Conservation (phyloP, 64 coral and sea anemone species). For the Cladopsammia gracilis region DNA sequence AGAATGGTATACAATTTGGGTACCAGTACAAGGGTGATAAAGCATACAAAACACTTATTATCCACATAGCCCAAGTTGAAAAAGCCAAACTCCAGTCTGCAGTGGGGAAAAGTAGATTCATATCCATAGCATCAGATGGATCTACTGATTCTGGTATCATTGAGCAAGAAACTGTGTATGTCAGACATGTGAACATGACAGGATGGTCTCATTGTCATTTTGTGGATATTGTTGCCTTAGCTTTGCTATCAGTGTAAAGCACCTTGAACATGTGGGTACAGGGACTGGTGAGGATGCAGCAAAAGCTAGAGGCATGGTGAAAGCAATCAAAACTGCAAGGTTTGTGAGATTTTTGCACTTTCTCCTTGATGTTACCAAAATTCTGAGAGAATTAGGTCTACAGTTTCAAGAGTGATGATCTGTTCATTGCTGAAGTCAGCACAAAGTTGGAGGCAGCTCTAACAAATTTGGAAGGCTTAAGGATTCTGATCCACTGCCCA, state of each 20-base stretch:
- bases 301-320: slow-evolving; percentile 30
- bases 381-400: slow-evolving; percentile 13
- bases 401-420: slow-evolving; percentile 16
- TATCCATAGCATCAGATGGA: background rate
- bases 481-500: too few relatives aligned
- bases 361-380: slow-evolving; percentile 18
- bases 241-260: background rate
- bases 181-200: background rate
- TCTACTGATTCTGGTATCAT: background rate
- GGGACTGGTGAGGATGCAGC: slow-evolving; percentile 31
- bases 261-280: slow-evolving; percentile 45
- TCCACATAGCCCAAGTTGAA: slow-evolving; percentile 10
- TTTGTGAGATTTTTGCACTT: slow-evolving; percentile 13
- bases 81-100: slow-evolving; percentile 11
- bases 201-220: background rate
- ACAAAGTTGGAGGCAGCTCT: too few relatives aligned
- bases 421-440: background rate
- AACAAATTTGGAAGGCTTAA: too few relatives aligned
- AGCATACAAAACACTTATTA: slow-evolving; percentile 31
- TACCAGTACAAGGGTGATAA: slow-evolving; percentile 35
- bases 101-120: background rate
- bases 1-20: slow-evolving; percentile 47
- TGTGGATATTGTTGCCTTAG: slow-evolving; percentile 10
- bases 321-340: slow-evolving; percentile 11
- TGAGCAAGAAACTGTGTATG: slow-evolving; percentile 6